A percentile compares a stretch with the other conserved stretches of the same genome.
These are phyloP conservation scores for Netelia inedita DNA, from an alignment of 2,888 invertebrate species.

Conservation along the genomic window DNA sequence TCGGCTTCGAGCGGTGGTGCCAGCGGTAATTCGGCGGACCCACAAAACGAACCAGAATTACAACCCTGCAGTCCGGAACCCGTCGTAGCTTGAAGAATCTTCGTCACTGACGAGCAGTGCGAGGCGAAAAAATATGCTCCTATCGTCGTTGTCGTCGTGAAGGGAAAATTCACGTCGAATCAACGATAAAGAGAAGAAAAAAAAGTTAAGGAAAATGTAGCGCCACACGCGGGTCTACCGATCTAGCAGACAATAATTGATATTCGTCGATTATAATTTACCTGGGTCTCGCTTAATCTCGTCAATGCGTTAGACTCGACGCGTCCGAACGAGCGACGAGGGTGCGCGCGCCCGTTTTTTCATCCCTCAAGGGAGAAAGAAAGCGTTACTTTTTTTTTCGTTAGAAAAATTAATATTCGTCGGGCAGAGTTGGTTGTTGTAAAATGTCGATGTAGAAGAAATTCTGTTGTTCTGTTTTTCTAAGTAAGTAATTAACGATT, in stretches of 20 bases:
- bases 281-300: constrained; percentile 11
- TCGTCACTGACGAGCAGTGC: background rate
- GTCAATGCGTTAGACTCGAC: constrained; percentile 21
- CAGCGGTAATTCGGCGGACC: constrained; percentile 75
- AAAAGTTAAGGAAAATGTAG: constrained; percentile 8
- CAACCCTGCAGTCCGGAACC: constrained; percentile 83
- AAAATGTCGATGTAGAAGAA: constrained; percentile 45
- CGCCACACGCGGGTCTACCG: constrained; percentile 49
- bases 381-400: background rate
- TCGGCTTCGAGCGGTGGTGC: constrained; percentile 72
- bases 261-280: constrained; percentile 57
- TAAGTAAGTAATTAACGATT: constrained; percentile 45
- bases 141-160: constrained; percentile 17
- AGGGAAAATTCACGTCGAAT: constrained; percentile 47
- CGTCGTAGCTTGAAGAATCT: constrained; percentile 81
- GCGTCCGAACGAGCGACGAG: constrained; percentile 22
- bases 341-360: constrained; percentile 15
- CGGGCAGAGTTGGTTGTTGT: constrained; percentile 46
- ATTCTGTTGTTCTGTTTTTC: constrained; percentile 31
- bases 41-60: constrained; percentile 82
- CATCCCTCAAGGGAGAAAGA: background rate
- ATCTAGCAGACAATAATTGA: constrained; percentile 70
- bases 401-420: constrained; percentile 18
- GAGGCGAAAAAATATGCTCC: background rate
- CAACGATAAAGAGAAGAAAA: background rate